These are phyloP conservation scores for Lacerta agilis DNA, from an alignment of 2,797 vertebrate genomes.

Conservation along the genomic window DNA sequence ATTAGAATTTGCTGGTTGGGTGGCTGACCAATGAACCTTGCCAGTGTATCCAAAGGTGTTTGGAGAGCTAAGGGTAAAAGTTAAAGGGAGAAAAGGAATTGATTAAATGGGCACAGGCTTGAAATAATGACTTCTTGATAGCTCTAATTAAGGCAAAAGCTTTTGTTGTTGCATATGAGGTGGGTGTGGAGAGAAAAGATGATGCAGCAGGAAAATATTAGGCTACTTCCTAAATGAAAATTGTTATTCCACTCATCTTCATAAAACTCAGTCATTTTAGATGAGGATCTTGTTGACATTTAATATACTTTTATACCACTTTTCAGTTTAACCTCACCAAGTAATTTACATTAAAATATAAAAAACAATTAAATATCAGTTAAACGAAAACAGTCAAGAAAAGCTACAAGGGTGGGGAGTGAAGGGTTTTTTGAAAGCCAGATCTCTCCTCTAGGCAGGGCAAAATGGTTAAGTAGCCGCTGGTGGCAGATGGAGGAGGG, in stretches of 20 bases:
- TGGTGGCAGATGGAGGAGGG: not conserved
- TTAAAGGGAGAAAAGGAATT: constrained; percentile 46
- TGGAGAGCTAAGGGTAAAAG: constrained; percentile 74
- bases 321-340: not conserved
- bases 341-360: not conserved
- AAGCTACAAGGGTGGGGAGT: not conserved
- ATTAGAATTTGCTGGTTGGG: constrained; percentile 76
- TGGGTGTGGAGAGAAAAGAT: not conserved
- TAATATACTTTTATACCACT: not conserved
- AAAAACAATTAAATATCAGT: not conserved
- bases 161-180: constrained; percentile 30
- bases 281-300: not conserved
- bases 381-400: not conserved
- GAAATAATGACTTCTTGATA: constrained; percentile 44
- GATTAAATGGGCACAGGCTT: constrained; percentile 52
- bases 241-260: not conserved
- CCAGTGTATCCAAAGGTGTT: constrained; percentile 84
- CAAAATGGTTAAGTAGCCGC: too few species aligned
- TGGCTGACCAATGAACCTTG: constrained; percentile 78
- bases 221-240: not conserved
- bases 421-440: not conserved
- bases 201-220: not conserved
- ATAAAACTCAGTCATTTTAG: not conserved
- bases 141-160: constrained; percentile 43
- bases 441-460: not conserved